Evolutionary conservation across 2,797 vertebrate genomes (phyloP), one percentile per base, ranked within the genome.

Genomic region (Gallinago stenura): DNA sequence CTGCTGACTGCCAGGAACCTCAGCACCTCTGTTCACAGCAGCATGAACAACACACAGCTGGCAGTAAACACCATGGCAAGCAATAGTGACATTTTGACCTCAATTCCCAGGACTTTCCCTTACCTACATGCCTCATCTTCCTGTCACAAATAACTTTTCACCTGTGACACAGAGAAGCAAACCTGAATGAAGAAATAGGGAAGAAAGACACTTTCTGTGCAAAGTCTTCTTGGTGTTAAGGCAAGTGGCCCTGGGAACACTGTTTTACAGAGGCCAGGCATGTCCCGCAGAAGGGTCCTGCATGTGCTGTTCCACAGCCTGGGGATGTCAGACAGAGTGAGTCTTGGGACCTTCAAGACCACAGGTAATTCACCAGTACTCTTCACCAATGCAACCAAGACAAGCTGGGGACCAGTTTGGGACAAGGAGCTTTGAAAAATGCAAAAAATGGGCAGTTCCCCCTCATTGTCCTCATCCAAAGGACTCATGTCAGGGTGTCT

Each of bases 221-320:
- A 57, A 83, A 61, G 57, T 9, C 45, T 31, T 89, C 56, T 70
- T 8, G 8, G 18, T 43, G 43, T 15, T n/a, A 70, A 51, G 30
- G 13, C 25, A 37, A 39, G 17, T 37, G 48, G 2, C 46, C 7
- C 22, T 35, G 33, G 20, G 15, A 90, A 12, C 6, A 1, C 8
- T 35, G 12, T n/a, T 82, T 72, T 24, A 31, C 6, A 61, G 46
- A 66, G 15, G 5, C 24, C 14, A 28, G 48, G 19, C 24, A 20
- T 0, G 0, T 54, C 21, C 39, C 43, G n/a, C 15, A 18, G 25
- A 11, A 77, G 24, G 11, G 24, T 19, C 8, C 17, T 30, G 31
- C 5, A 2, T 8, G 5, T 10, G 5, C 1, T 7, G 28, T 22
- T 60, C 58, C 26, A 3, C n/a, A 51, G 61, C 6, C 28, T n/a